phyloP scores from a whole-genome alignment of 1,140 invertebrate species.

The Leptonema lineaticorne region DNA sequence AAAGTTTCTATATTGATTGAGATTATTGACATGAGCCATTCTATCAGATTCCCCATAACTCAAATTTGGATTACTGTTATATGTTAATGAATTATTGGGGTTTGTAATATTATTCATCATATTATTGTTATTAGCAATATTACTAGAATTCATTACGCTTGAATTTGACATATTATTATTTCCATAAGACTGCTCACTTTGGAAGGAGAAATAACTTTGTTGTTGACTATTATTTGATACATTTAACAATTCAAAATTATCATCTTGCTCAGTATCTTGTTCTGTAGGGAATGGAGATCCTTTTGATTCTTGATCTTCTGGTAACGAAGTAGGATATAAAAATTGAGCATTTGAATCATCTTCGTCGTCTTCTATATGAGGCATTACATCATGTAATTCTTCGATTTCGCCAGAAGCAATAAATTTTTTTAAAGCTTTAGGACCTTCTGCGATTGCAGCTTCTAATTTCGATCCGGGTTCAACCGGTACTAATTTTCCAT shows the following conservation, averaged over 20 bases:
- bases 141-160: background rate
- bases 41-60: background rate
- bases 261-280: slow-evolving; percentile 10
- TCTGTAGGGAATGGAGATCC: slow-evolving; percentile 4
- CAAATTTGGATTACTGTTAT: background rate
- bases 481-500: slow-evolving; percentile 75
- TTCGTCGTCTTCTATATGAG: slow-evolving; percentile 61
- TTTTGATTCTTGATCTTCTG: slow-evolving; percentile 41
- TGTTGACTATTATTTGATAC: background rate
- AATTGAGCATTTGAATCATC: slow-evolving; percentile 56
- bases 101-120: background rate
- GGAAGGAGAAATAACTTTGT: slow-evolving; percentile 32
- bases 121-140: background rate
- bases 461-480: slow-evolving; percentile 73
- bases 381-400: slow-evolving; percentile 74
- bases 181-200: slow-evolving; percentile 12
- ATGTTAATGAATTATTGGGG: no score
- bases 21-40: slow-evolving; percentile 19
- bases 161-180: background rate
- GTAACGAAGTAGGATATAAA: slow-evolving; percentile 46
- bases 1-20: slow-evolving; percentile 29
- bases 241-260: background rate
- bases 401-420: slow-evolving; percentile 76
- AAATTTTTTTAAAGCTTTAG: slow-evolving; percentile 71
- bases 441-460: slow-evolving; percentile 72